Percentiles rank a stretch among this genome's conserved stretches.
Evolutionary conservation across 2,113 vertebrate species (phyloP).

Genomic region (Antechinus stuartii): DNA sequence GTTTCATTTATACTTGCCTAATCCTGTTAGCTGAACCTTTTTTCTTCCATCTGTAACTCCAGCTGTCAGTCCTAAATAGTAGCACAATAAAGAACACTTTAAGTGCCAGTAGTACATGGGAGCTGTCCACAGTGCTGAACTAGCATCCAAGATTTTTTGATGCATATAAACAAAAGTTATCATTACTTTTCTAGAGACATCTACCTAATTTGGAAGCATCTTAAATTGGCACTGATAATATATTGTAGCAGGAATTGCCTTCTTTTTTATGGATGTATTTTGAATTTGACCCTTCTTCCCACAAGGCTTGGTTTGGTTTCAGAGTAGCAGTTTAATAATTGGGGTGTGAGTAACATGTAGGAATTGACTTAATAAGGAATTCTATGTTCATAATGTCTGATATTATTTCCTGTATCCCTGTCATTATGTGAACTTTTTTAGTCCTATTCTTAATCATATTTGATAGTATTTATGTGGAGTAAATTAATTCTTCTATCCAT

Average conservation of each 20-base stretch:
- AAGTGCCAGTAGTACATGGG: not conserved
- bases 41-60: not conserved
- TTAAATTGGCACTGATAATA: not conserved
- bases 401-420: not conserved
- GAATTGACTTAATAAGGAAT: not conserved
- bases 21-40: not conserved
- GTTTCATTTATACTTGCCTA: not conserved
- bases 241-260: not conserved
- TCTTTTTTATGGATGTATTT: not conserved
- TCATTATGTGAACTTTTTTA: not conserved
- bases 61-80: not conserved
- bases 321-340: not conserved
- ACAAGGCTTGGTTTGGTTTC: not conserved
- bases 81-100: not conserved
- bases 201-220: not conserved
- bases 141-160: not conserved
- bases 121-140: not conserved
- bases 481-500: not conserved
- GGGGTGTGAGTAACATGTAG: not conserved
- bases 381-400: not conserved
- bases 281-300: not conserved
- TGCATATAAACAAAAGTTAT: not conserved
- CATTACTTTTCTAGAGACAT: not conserved
- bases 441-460: not conserved
- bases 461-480: not conserved